Base-by-base conservation (phyloP, 2,888 invertebrate species). In the Cosmorhoe ocellata region DNA sequence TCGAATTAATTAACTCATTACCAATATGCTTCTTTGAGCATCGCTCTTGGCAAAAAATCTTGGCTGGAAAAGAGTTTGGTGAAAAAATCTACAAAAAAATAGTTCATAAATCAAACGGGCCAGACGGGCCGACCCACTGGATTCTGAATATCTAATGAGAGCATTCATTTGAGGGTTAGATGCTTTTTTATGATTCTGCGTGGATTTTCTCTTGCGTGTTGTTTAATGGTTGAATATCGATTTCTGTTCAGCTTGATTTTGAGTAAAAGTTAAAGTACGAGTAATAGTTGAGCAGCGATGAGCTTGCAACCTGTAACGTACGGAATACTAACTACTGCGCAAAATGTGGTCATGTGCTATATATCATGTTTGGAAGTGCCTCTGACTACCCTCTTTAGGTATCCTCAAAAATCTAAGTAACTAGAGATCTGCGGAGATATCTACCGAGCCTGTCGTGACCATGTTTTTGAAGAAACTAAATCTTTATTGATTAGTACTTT, bases 21-120 rank as follows among this genome's bases (percentile, higher is more conserved):
- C 79, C 89, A 89, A 89, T 89, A 89, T 89, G 89, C 77, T 87
- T 63, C 68, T 59, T 65, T 71, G 76, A 78, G 74, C 69, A 76
- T 69, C 64, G 62, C 60, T 76, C 67, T 82, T 85, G 84, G 81
- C 83, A 79, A 65, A 72, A 64, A 74, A 68, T 79, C 76, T 82
- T 81, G 79, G 79, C 74, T 69, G 59, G 62, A 50, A n/a, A n/a
- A 47, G 51, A 60, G 61, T 71, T 65, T 59, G 58, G 69, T 31
- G 67, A 63, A 67, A 76, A 79, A 79, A 82, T 80, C 75, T 73
- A 39, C 50, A 39, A 48, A 48, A n/a, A 48, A 49, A 82, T 73
- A 59, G 77, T 71, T 64, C 76, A 84, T 89, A 84, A 89, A 89
- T 90, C 87, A 88, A 65, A 55, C 50, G 61, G 63, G 75, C 68